Evolutionary conservation across 2,113 vertebrate species (phyloP).

Genomic region (Stomatorhinus ivindoensis): DNA sequence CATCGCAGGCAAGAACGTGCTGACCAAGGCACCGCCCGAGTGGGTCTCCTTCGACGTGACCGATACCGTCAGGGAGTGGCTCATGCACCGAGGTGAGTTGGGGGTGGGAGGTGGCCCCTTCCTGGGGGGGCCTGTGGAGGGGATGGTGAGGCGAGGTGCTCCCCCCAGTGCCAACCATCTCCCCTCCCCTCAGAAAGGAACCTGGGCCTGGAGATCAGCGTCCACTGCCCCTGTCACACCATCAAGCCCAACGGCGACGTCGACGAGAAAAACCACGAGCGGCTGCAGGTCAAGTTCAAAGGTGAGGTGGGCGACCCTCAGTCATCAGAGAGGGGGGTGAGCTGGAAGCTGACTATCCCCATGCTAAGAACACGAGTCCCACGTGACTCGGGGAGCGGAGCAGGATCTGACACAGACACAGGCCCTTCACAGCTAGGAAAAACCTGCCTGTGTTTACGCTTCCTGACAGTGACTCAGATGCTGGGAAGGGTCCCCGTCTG

Average conservation of each 20-base stretch:
- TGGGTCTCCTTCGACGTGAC: conserved; percentile 98
- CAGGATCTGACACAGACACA: conserved; percentile 20
- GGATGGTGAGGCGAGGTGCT: neutral
- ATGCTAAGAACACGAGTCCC: neutral
- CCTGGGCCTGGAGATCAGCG: conserved; percentile 89
- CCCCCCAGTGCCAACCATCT: neutral
- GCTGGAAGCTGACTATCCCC: neutral
- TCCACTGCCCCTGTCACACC: conserved; percentile 93
- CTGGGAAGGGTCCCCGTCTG: conserved; percentile 61
- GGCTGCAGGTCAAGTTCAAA: conserved; percentile 92
- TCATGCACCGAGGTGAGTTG: conserved; percentile 80
- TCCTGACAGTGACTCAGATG: conserved; percentile 38
- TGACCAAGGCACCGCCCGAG: conserved; percentile 81
- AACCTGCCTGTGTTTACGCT: conserved; percentile 41
- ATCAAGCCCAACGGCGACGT: conserved; percentile 90
- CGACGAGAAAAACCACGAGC: conserved; percentile 77
- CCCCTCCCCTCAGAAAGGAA: conserved; percentile 75
- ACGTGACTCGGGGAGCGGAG: conserved; percentile 22
- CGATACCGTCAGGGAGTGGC: conserved; percentile 90
- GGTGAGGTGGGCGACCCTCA: conserved; percentile 56
- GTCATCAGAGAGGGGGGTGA: neutral
- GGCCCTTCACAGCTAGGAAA: conserved; percentile 29
- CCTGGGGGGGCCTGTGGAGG: neutral
- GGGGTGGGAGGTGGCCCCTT: neutral
- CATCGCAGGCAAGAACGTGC: conserved; percentile 84